Percentiles rank a stretch among this genome's conserved stretches.
These are phyloP conservation scores for Calameuta idolon DNA, from an alignment of 2,888 invertebrate species.

Conservation along the genomic window DNA sequence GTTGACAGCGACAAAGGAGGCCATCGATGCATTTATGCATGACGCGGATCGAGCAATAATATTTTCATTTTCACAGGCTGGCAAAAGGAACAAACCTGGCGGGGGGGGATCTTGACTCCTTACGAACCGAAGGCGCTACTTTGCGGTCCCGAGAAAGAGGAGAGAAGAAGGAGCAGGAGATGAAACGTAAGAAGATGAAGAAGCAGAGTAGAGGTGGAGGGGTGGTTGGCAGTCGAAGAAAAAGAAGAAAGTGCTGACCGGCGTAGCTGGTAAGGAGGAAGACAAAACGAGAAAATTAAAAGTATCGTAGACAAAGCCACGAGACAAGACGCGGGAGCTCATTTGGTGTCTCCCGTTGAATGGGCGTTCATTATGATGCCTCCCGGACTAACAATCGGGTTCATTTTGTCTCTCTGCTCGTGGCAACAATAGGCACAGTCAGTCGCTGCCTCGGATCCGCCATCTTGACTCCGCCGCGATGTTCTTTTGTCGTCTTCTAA, in stretches of 20 bases:
- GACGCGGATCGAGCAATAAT: conserved; percentile 60
- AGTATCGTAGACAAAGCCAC: conserved; percentile 61
- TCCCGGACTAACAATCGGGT: conserved; percentile 64
- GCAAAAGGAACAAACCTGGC: conserved; percentile 35
- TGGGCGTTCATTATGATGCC: conserved; percentile 65
- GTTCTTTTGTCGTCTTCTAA: conserved; percentile 62
- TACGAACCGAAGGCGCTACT: background rate
- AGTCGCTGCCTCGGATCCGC: conserved; percentile 51
- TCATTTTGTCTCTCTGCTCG: conserved; percentile 65
- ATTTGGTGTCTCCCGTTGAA: conserved; percentile 63
- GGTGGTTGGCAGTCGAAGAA: background rate
- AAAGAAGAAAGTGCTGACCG: background rate
- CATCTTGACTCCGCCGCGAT: conserved; percentile 63
- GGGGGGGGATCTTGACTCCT: background rate
- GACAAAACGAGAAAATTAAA: conserved; percentile 61
- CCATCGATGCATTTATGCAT: conserved; percentile 53
- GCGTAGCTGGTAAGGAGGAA: conserved; percentile 32
- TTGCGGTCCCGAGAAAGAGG: background rate
- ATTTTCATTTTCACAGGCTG: conserved; percentile 52
- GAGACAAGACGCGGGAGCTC: conserved; percentile 62
- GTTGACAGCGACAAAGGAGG: conserved; percentile 40
- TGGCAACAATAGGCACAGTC: conserved; percentile 54
- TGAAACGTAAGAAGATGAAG: background rate
- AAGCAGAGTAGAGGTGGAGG: background rate
- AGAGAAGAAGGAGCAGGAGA: background rate